Conservation (phyloP, 1,140 invertebrate genomes). For the Drosophila sp. region DNA sequence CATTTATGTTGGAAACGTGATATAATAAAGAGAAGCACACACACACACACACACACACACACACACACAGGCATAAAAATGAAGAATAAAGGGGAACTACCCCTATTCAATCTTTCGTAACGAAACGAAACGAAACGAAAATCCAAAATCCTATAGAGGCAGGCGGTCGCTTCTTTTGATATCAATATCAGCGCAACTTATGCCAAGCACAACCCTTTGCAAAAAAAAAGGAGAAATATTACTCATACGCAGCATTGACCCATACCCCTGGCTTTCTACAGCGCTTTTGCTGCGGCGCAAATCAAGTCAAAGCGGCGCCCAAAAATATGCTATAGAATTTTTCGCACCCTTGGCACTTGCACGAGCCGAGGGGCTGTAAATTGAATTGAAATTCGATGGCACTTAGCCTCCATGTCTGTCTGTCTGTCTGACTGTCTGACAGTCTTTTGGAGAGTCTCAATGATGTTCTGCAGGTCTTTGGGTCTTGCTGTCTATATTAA, state of each 20-base stretch:
- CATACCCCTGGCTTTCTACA: neutral
- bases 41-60: no score
- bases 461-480: slow-evolving; percentile 44
- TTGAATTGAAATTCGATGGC: slow-evolving; percentile 83
- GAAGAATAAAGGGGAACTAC: slow-evolving; percentile 28
- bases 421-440: slow-evolving; percentile 38
- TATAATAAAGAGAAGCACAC: slow-evolving; percentile 73
- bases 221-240: slow-evolving; percentile 63
- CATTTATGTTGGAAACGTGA: slow-evolving; percentile 81
- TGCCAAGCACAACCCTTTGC: slow-evolving; percentile 64
- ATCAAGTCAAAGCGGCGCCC: slow-evolving; percentile 64
- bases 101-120: slow-evolving; percentile 16
- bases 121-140: slow-evolving; percentile 25
- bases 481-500: slow-evolving; percentile 76
- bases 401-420: slow-evolving; percentile 56
- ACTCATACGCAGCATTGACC: slow-evolving; percentile 65
- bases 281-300: slow-evolving; percentile 17
- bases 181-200: slow-evolving; percentile 71
- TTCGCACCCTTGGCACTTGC: slow-evolving; percentile 67
- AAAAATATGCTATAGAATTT: slow-evolving; percentile 76
- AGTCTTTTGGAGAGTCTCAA: slow-evolving; percentile 20
- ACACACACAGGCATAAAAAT: no score
- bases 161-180: slow-evolving; percentile 55
- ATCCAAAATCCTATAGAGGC: slow-evolving; percentile 60
- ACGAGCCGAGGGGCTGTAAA: slow-evolving; percentile 66